These are phyloP conservation scores for Columba janthina DNA, from an alignment of 2,113 vertebrate genomes.

Conservation along the genomic window DNA sequence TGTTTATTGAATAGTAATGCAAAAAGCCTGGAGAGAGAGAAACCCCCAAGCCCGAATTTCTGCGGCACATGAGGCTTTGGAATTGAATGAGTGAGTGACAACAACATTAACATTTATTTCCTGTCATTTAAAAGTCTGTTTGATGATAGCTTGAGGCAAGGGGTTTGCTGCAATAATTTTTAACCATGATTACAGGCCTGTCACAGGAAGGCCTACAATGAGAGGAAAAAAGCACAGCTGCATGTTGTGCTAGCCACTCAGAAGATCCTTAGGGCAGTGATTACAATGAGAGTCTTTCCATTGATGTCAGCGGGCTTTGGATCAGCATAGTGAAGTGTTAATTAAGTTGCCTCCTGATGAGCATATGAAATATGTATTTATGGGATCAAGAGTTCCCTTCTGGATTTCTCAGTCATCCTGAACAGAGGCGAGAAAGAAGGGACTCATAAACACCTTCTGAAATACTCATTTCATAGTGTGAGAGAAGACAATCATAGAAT, in stretches of 20 bases:
- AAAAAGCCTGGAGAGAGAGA: constrained; percentile 98
- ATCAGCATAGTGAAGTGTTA: background rate
- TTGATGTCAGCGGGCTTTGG: background rate
- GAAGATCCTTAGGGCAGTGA: background rate
- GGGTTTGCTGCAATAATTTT: background rate
- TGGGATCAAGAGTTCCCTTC: background rate
- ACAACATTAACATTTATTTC: constrained; percentile 2
- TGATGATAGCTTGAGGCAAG: background rate
- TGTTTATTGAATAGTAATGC: constrained; percentile 88
- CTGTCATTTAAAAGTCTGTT: constrained; percentile 1
- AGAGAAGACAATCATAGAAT: background rate
- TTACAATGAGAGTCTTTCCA: background rate
- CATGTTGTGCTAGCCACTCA: background rate
- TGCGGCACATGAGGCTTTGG: constrained; percentile 96
- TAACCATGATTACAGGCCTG: background rate
- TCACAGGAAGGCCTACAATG: background rate
- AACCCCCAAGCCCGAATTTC: constrained; percentile 98
- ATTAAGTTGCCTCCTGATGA: background rate
- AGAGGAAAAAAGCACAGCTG: background rate
- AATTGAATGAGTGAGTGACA: constrained; percentile 94
- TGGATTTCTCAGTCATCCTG: background rate
- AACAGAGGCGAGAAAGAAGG: background rate
- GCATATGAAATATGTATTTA: background rate
- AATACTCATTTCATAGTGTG: background rate
- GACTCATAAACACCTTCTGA: constrained; percentile 8